Percentiles rank a stretch among this genome's conserved stretches.
These are phyloP conservation scores for Nesogale talazaci DNA, from an alignment of 2,113 vertebrate genomes.

Conservation along the genomic window DNA sequence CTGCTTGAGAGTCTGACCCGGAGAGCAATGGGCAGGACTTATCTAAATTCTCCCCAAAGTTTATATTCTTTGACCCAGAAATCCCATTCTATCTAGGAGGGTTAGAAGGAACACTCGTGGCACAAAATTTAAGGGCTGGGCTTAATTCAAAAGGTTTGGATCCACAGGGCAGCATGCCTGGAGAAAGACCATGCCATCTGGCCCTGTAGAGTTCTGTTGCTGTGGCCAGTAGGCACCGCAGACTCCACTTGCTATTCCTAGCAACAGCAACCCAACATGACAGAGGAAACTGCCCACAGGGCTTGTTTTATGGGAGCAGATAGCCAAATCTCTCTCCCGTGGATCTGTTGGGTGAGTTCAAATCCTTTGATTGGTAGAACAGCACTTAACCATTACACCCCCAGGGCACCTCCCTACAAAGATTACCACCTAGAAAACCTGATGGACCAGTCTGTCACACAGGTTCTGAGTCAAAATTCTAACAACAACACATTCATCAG, in stretches of 20 bases:
- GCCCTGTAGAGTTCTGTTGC: background rate
- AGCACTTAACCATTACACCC: background rate
- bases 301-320: background rate
- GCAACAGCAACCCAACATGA: too few species aligned
- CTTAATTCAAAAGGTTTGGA: background rate
- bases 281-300: too few species aligned
- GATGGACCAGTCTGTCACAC: background rate
- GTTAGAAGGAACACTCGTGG: background rate
- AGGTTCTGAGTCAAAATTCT: background rate
- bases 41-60: background rate
- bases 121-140: background rate
- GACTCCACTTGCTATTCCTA: too few species aligned
- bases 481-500: background rate
- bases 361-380: background rate
- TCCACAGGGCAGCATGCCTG: background rate
- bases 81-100: background rate
- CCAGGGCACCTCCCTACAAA: background rate
- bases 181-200: background rate
- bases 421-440: background rate
- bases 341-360: background rate
- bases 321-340: background rate
- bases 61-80: slow-evolving; percentile 44
- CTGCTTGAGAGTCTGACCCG: background rate
- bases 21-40: background rate
- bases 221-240: too few species aligned